These are phyloP conservation scores for Chydorus sphaericus DNA, from an alignment of 2,888 invertebrate genomes.

Conservation along the genomic window DNA sequence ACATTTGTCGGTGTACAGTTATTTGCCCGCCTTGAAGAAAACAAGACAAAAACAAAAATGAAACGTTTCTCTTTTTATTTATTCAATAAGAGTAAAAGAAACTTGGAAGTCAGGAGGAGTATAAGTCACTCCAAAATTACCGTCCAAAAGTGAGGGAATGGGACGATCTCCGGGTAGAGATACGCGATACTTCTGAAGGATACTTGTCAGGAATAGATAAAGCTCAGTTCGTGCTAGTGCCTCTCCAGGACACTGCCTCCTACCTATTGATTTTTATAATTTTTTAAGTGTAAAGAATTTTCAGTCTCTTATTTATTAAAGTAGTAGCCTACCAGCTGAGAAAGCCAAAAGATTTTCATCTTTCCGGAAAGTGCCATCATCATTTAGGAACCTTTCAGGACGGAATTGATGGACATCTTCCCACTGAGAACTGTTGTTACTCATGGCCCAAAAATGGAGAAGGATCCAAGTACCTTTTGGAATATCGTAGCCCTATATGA, in stretches of 20 bases:
- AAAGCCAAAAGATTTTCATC: constrained; percentile 13
- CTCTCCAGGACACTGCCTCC: constrained; percentile 14
- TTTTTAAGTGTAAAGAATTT: background rate
- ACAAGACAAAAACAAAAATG: background rate
- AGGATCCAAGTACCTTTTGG: constrained; percentile 13
- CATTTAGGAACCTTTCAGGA: constrained; percentile 14
- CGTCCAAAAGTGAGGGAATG: background rate
- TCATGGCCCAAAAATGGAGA: constrained; percentile 14
- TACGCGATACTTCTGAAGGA: constrained; percentile 13
- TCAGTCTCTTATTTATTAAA: background rate
- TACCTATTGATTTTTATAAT: background rate
- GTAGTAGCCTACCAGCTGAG: constrained; percentile 12
- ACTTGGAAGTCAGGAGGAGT: constrained; percentile 3
- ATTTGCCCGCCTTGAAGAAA: background rate
- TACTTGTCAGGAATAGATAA: constrained; percentile 1
- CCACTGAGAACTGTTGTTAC: constrained; percentile 2
- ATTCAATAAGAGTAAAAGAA: background rate
- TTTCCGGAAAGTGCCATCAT: constrained; percentile 12
- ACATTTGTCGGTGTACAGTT: constrained; percentile 4
- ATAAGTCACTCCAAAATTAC: constrained; percentile 12
- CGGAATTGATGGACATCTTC: background rate
- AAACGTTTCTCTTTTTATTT: background rate
- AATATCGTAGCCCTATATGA: constrained; percentile 8
- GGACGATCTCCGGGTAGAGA: background rate
- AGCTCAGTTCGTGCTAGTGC: constrained; percentile 11